phyloP scores from a whole-genome alignment of 2,888 invertebrate species.

The Calameuta filiformis region DNA sequence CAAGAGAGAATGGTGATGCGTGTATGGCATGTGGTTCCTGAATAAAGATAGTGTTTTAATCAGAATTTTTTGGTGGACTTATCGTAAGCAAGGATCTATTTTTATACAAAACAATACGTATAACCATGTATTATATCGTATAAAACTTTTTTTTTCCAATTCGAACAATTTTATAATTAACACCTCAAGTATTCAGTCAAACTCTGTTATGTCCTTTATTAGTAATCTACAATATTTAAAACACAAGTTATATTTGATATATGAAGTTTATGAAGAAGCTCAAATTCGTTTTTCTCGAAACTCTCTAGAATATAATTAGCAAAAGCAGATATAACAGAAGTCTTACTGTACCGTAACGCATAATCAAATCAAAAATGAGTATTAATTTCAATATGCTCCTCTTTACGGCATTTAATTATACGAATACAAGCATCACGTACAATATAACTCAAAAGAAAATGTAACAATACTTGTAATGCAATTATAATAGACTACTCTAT shows the following conservation, averaged over 20 bases:
- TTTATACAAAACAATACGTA: not conserved
- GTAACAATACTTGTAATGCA: not conserved
- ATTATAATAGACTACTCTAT: not conserved
- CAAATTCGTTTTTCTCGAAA: not conserved
- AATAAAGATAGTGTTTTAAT: not conserved
- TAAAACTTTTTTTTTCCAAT: not conserved
- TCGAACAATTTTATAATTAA: not conserved
- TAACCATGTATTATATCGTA: not conserved
- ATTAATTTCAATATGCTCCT: not conserved
- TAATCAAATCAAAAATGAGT: not conserved
- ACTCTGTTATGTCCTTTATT: not conserved
- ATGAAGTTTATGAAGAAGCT: not conserved
- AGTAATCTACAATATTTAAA: not conserved
- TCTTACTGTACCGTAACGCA: not conserved
- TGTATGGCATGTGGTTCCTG: constrained; percentile 90
- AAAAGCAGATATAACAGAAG: not conserved
- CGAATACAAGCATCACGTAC: not conserved
- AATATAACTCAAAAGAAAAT: not conserved
- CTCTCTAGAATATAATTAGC: not conserved
- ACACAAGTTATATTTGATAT: not conserved
- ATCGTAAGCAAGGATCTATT: not conserved
- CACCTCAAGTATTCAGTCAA: not conserved
- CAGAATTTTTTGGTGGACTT: not conserved
- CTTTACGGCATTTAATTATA: not conserved
- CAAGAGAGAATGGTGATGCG: constrained; percentile 83